Evolutionary conservation across 2,888 invertebrate genomes (phyloP).

Genomic region (Lochmaea capreae): DNA sequence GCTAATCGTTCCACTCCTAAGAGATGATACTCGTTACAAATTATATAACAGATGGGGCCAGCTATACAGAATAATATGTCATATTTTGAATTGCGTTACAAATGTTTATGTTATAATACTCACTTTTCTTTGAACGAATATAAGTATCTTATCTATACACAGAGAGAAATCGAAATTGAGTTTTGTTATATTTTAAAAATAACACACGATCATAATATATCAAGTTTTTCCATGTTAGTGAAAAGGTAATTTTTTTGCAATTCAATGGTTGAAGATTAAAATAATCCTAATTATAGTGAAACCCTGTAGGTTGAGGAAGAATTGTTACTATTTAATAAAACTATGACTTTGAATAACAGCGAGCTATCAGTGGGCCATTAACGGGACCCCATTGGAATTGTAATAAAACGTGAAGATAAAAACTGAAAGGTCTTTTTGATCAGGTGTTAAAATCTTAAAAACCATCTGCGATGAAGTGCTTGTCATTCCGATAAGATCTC

Average conservation of each 20-base stretch:
- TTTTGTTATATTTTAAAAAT: no score
- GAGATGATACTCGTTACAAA: slow-evolving; percentile 14
- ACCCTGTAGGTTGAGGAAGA: no score
- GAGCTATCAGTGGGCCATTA: slow-evolving; percentile 11
- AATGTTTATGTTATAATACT: not conserved
- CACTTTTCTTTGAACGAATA: not conserved
- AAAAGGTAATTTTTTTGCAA: no score
- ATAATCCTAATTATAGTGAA: no score
- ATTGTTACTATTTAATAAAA: not conserved
- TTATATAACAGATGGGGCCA: slow-evolving; percentile 29
- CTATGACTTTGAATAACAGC: slow-evolving; percentile 1
- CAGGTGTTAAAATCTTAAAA: slow-evolving; percentile 39
- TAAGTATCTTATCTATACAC: no score
- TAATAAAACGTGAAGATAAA: slow-evolving; percentile 32
- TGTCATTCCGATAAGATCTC: slow-evolving; percentile 33
- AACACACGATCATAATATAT: no score
- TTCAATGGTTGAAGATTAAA: no score
- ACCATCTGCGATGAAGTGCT: slow-evolving; percentile 34
- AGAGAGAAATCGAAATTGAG: no score
- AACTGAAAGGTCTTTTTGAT: slow-evolving; percentile 18
- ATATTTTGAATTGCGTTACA: not conserved
- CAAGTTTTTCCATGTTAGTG: no score
- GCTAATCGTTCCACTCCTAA: slow-evolving; percentile 24
- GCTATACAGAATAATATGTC: not conserved
- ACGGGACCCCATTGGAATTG: slow-evolving; percentile 32